Conservation (phyloP, 2,797 vertebrate genomes). For the Todus mexicanus region DNA sequence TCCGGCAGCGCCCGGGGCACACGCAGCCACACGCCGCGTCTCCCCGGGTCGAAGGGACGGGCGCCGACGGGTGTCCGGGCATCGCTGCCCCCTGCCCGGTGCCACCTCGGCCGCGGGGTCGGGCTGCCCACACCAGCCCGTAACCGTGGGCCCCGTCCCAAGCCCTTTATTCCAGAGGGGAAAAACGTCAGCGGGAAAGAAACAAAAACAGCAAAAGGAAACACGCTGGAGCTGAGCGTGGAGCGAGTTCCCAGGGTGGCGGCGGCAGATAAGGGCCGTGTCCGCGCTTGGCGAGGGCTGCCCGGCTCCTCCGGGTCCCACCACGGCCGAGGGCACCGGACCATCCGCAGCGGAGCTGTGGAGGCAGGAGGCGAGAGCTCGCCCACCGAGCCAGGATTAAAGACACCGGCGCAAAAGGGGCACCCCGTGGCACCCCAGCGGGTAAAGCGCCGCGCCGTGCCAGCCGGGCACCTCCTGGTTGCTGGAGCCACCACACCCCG, state of each 20-base stretch:
- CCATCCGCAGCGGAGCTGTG: not conserved
- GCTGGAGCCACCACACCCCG: not conserved
- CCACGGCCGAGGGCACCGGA: not conserved
- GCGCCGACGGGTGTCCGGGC: not conserved
- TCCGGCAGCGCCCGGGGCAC: not conserved
- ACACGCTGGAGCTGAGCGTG: conserved; percentile 21
- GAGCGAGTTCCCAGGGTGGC: conserved; percentile 2
- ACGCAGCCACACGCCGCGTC: accelerated
- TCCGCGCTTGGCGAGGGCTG: not conserved
- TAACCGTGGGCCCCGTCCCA: conserved; percentile 36
- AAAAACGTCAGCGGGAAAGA: conserved; percentile 58
- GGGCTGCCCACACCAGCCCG: not conserved
- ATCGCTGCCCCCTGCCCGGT: not conserved
- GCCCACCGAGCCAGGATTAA: not conserved
- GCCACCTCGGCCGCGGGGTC: not conserved
- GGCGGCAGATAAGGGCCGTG: conserved; percentile 34
- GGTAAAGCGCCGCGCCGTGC: not conserved
- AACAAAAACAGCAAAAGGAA: conserved; percentile 66
- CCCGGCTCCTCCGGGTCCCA: not conserved
- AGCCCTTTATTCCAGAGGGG: conserved; percentile 46
- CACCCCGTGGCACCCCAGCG: not conserved
- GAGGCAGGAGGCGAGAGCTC: not conserved
- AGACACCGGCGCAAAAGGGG: not conserved
- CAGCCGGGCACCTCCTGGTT: not conserved
- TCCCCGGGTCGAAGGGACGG: not conserved